A percentile compares a stretch with the other conserved stretches of the same genome.
phyloP scores from a whole-genome alignment of 1,140 invertebrate genomes.

The Yoshiicerus persimilis region DNA sequence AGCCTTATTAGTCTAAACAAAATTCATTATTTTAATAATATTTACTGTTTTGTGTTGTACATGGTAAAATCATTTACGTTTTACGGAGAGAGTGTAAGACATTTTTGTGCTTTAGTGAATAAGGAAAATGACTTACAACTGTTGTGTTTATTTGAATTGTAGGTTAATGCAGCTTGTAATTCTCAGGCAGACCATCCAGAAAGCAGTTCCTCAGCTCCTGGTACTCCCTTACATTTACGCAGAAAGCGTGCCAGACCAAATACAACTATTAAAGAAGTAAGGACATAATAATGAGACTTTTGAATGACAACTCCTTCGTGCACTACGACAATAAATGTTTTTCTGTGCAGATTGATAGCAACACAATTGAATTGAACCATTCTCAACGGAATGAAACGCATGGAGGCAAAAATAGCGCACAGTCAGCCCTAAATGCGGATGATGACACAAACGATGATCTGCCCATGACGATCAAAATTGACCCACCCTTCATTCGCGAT shows the following conservation, averaged over 20 bases:
- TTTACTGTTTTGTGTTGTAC: no score
- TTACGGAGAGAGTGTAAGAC: no score
- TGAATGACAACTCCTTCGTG: no score
- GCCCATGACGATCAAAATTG: slow-evolving; percentile 52
- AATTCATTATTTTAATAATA: not conserved
- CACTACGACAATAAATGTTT: no score
- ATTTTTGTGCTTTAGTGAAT: not conserved
- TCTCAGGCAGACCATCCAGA: not conserved
- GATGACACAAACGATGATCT: slow-evolving; percentile 41
- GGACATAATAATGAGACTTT: no score
- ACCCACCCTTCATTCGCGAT: slow-evolving; percentile 51
- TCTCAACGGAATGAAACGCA: not conserved
- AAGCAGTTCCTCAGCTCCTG: not conserved
- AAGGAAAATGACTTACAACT: not conserved
- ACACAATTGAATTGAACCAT: not conserved
- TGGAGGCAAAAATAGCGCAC: not conserved
- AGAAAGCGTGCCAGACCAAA: slow-evolving; percentile 32
- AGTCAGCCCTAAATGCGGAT: not conserved
- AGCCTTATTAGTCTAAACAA: no score
- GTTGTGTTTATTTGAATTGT: not conserved
- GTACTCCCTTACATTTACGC: slow-evolving; percentile 32
- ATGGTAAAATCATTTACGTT: no score
- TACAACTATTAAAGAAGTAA: slow-evolving; percentile 39
- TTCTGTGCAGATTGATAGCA: not conserved
- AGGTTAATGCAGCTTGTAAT: not conserved